Evolutionary conservation across 1,140 invertebrate species (phyloP).

Genomic region (Stenopsyche tienmushanensis): DNA sequence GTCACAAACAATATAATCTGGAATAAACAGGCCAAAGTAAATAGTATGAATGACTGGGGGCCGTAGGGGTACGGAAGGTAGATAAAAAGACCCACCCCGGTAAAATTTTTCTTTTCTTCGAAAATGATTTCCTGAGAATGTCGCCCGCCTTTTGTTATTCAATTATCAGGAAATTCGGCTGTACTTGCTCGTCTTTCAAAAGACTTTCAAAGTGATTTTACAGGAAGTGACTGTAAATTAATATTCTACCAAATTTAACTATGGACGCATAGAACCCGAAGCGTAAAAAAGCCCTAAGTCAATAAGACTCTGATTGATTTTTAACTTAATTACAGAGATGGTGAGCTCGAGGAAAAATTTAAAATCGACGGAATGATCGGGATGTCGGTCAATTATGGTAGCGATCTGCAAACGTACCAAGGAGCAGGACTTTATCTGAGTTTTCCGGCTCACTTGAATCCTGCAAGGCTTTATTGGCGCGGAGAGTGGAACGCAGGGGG

Average conservation of each 20-base stretch:
- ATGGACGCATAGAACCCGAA: too few species aligned
- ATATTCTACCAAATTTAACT: constrained; percentile 14
- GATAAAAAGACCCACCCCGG: neutral
- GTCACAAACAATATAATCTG: constrained; percentile 37
- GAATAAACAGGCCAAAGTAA: constrained; percentile 15
- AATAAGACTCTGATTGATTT: too few species aligned
- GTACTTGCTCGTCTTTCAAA: constrained; percentile 7
- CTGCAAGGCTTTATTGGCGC: constrained; percentile 16
- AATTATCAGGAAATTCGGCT: constrained; percentile 39
- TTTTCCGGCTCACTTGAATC: constrained; percentile 36
- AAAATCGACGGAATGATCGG: neutral
- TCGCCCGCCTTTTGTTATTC: constrained; percentile 40
- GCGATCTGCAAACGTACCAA: constrained; percentile 5
- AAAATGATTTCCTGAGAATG: constrained; percentile 36
- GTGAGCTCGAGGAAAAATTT: too few species aligned
- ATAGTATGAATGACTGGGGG: constrained; percentile 19
- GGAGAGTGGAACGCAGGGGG: neutral
- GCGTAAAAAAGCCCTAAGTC: too few species aligned
- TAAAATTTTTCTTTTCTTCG: constrained; percentile 10
- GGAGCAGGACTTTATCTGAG: constrained; percentile 30
- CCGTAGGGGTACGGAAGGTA: neutral
- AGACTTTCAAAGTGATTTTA: constrained; percentile 13
- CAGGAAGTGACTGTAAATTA: constrained; percentile 11
- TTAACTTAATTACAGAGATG: too few species aligned
- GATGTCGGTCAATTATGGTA: constrained; percentile 8